Evolutionary conservation across 2,113 vertebrate species (phyloP), one percentile per base, ranked within the genome.

Genomic region (Ariopsis seemanni): DNA sequence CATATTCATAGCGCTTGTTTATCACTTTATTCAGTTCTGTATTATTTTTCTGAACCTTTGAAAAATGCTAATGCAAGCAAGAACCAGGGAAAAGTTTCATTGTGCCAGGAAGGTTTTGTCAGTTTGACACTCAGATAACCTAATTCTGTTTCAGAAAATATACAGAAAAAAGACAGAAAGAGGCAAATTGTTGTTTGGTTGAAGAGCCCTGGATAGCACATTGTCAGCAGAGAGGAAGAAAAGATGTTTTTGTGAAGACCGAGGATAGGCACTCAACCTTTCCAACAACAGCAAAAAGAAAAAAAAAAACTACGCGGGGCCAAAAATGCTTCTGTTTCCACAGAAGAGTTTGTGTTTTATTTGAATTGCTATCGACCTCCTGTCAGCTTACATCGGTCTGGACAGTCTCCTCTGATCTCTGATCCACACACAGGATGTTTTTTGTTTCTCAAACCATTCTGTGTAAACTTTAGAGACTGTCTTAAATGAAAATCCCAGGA

Each of bases 221-320:
- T 55, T 75, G 84, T 75, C 84, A 85, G 84, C 71, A 60, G 30
- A 84, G 53, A 71, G 27, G 82, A 71, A 55, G 82, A 74, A 75
- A 75, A 75, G 67, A 58, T 85, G 84, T 85, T 58, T 85, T 69
- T 62, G 55, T 58, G 83, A 58, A 34, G 84, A 75, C 30, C 18
- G 84, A 91, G 94, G 94, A 94, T 93, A 95, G 94, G 93, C 94
- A 94, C 95, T 95, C 52, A 62, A 85, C 84, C 69, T 85, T 85
- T 75, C 60, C 69, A 27, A 30, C 55, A 60, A 48, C 12, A 60
- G 17, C 34, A 55, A 83, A 55, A 78, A 78, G 20, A 95, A 94
- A 60, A 18, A 53, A 30, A 74, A 67, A 77, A 77, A 22, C 74
- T 94, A 94, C 93, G 95, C 94, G 92, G 92, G 52, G 52, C 52